Base-by-base conservation (phyloP, 92 coral and sea anemone genomes). In the Heliopora coerulea region DNA sequence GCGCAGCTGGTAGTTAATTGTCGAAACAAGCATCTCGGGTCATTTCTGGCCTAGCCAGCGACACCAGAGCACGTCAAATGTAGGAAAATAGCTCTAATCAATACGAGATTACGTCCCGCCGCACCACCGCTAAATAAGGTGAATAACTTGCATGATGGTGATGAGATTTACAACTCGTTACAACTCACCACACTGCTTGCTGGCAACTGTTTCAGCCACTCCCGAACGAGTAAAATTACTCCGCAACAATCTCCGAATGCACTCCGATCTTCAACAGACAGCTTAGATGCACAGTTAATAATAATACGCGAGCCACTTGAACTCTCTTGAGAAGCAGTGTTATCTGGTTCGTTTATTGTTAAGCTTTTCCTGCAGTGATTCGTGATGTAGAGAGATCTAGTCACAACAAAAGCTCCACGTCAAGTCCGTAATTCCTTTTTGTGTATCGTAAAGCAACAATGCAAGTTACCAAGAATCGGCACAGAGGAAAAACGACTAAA, bases 1-100 rank as follows among this genome's bases (percentile, higher is more conserved):
- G 34, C 74, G 9, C 74, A 67, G 74, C 42, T 46, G 57, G 74
- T 10, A 41, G 57, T 41, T 67, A 67, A 67, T 67, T 67, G 74
- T 67, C 48, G 33, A 44, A 67, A 67, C 74, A 67, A 67, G 56
- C 74, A 67, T 67, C 20, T 40, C 35, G 23, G 59, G 5, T 11
- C 74, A 67, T 44, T 40, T 44, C 29, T n/a, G n/a, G n/a, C n/a
- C n/a, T n/a, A n/a, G n/a, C 34, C 26, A 19, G 54, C 34, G 34
- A 65, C 72, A 40, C 26, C 25, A 65, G 41, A 35, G 26, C 23
- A 46, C 40, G 14, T 46, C 52, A 46, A 46, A 46, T 46, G 7
- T 6, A 46, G 15, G 52, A 46, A 46, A 7, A 46, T 46, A 46
- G 15, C 52, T 7, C n/a, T n/a, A n/a, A n/a, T n/a, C n/a, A n/a